Base-by-base conservation (phyloP, 2,113 vertebrate genomes). In the Aspiorhynchus laticeps region DNA sequence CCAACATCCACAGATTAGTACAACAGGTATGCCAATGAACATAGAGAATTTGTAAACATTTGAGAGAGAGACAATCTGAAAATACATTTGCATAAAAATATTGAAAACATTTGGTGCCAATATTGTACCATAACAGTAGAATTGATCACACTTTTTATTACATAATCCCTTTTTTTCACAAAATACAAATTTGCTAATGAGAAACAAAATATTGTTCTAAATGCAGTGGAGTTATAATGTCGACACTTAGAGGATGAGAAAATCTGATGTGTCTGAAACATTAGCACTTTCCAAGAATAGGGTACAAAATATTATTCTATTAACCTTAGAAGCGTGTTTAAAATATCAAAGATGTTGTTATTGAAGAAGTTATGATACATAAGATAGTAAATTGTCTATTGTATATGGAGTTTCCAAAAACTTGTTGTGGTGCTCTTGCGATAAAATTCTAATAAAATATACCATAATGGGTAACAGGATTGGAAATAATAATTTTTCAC, bases 41-140 rank as follows among this genome's bases (percentile, higher is more conserved):
- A 93, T 89, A 91, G 92, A n/a, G n/a, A n/a, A 92, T 90, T 80
- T 94, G 94, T 95, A 95, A 95, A 95, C 95, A 94, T 93, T 87
- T 88, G 81, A 91, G 69, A 88, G 87, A 91, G 46, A 88, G 88
- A 93, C 88, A 84, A 89, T 89, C 69, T 87, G 76, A 92, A 51
- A 91, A 92, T 74, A 77, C 80, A 88, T 91, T 86, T 85, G 79
- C 90, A 91, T 85, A 86, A 90, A 88, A 83, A 63, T 84, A 86
- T 88, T 80, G 17, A 74, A 9, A 88, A 87, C 69, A 48, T 48
- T 69, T 75, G 41, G 74, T 74, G 48, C 76, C 26, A 24, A 86
- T 87, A 14, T 69, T 51, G 63, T 67, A 48, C n/a, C 38, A 31
- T 83, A 48, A 83, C 15, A 85, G 76, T 48, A 19, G 71, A 31